Conservation (phyloP, 1,140 invertebrate genomes). For the Pogonomyrmex barbatus region DNA sequence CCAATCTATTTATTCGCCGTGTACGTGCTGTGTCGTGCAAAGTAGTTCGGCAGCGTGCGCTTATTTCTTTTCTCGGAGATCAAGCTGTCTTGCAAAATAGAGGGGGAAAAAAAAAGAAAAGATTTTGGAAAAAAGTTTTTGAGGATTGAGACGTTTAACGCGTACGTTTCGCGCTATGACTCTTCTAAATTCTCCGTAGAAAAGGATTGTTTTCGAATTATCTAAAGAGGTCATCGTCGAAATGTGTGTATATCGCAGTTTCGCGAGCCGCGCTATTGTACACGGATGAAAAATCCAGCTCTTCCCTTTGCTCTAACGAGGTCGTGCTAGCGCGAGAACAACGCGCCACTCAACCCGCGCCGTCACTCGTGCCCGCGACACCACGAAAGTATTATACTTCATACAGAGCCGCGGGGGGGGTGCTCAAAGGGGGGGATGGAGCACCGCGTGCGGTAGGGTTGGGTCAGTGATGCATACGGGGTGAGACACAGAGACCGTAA, state of each 20-base stretch:
- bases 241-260: constrained; percentile 20
- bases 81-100: neutral
- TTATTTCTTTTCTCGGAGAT: neutral
- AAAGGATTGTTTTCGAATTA: neutral
- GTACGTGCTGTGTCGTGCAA: neutral
- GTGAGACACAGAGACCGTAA: constrained; percentile 4
- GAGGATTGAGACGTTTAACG: neutral
- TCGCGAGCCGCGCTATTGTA: neutral
- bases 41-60: neutral
- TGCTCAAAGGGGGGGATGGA: constrained; percentile 19
- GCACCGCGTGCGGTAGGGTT: neutral
- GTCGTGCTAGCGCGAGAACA: constrained; percentile 24
- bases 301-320: constrained; percentile 38
- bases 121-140: neutral
- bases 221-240: constrained; percentile 22
- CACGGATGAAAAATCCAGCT: constrained; percentile 31
- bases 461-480: constrained; percentile 32
- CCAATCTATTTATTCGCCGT: too few relatives aligned
- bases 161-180: neutral
- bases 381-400: constrained; percentile 44
- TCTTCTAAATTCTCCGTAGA: neutral
- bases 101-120: too few relatives aligned
- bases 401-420: constrained; percentile 2
- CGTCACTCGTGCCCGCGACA: constrained; percentile 32
- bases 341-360: neutral